Base-by-base conservation (phyloP, 1,140 invertebrate species). In the Pseudomyrmex sp. region DNA sequence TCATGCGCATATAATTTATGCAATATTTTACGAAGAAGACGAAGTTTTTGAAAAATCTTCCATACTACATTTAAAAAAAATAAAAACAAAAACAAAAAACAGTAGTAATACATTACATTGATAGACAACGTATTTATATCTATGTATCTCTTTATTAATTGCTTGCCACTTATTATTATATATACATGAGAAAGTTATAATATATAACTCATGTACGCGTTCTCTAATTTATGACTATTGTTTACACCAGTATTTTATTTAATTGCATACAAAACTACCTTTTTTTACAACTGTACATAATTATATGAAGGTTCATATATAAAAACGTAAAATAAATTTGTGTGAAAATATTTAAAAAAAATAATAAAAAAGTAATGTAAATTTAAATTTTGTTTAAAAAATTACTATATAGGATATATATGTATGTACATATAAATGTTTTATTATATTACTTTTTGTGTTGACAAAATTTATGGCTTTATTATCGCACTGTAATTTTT, bases 101-200 rank as follows among this genome's bases (percentile, higher is more conserved):
- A 5, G n/a, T 54, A 69, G 20, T 59, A 54, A 23, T 23, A 18
- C n/a, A 26, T 52, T 35, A 35, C 35, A 35, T 35, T 35, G 35
- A 35, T 35, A 35, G 35, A 35, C 35, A 35, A 35, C 35, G 5
- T 35, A 35, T 35, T 35, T 35, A 35, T 35, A 35, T 35, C 35
- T 35, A 58, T 85, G 62, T 82, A 65, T 63, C 8, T 62, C 35
- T 84, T 69, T 65, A 15, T 7, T 59, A 59, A 70, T 72, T 80
- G 23, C n/a, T 35, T 59, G 20, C 26, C 20, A 18, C 26, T 63
- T 56, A 35, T 35, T 35, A 35, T 35, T 35, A 5, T 5, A 35
- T 35, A 7, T 35, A 58, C 35, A 61, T 50, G 46, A 70, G 70
- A 5, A 15, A 70, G 54, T 80, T 80, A 59, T 26, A 3, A 26